Conservation (phyloP, 2,797 vertebrate species). For the Sarcophilus harrisii region DNA sequence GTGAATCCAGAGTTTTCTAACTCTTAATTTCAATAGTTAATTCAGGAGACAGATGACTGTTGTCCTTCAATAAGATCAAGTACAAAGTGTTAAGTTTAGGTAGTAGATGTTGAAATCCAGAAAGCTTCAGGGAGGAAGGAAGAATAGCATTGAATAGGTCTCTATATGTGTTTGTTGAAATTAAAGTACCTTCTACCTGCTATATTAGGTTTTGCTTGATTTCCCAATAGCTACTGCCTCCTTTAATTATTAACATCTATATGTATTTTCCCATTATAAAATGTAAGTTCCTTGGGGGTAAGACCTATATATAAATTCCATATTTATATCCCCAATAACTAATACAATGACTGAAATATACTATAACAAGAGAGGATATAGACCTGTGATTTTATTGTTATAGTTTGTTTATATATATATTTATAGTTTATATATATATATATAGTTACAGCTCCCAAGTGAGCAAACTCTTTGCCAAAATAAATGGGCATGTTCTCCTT, state of each 20-base stretch:
- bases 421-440: too few relatives aligned
- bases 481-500: neutral
- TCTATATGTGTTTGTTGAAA: neutral
- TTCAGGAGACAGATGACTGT: neutral
- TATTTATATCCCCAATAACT: neutral
- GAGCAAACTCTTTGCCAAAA: neutral
- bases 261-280: neutral
- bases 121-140: neutral
- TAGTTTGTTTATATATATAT: too few relatives aligned
- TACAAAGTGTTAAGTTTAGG: neutral
- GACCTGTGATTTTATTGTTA: neutral
- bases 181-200: neutral
- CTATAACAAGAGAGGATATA: neutral
- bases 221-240: neutral
- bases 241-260: neutral
- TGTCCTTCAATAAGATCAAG: neutral
- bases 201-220: neutral
- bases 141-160: neutral
- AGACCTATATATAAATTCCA: neutral
- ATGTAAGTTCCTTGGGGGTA: neutral
- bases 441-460: neutral
- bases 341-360: neutral
- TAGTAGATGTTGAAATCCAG: neutral
- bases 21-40: neutral
- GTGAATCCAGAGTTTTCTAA: neutral